Evolutionary conservation across 2,113 vertebrate species (phyloP).

Genomic region (Catharus bicknelli): DNA sequence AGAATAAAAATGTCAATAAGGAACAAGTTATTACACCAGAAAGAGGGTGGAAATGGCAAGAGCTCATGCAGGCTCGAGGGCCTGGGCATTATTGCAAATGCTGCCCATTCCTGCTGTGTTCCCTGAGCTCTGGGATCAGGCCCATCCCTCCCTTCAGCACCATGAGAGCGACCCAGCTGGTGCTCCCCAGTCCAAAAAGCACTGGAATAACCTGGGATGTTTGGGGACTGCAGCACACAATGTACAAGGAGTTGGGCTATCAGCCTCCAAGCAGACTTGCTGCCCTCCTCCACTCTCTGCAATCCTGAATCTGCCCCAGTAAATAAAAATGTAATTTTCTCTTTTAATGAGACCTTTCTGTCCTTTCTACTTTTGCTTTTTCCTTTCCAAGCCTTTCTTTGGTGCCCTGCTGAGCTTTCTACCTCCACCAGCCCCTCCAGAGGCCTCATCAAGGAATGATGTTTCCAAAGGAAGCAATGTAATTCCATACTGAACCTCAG

Average conservation of each 20-base stretch:
- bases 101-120: not conserved
- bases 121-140: not conserved
- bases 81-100: not conserved
- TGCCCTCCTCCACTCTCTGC: not conserved
- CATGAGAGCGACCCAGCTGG: accelerated
- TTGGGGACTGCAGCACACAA: accelerated
- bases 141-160: not conserved
- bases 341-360: not conserved
- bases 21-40: conserved; percentile 58
- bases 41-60: conserved; percentile 8
- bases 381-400: not conserved
- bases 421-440: not conserved
- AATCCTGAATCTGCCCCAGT: not conserved
- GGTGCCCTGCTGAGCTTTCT: not conserved
- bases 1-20: conserved; percentile 61
- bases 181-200: not conserved
- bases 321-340: not conserved
- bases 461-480: not conserved
- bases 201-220: accelerated
- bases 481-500: not conserved
- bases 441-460: not conserved
- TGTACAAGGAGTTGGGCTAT: not conserved
- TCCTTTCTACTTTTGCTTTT: not conserved
- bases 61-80: not conserved
- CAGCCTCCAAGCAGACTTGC: not conserved